Base-by-base conservation (phyloP, 2,113 vertebrate genomes). In the Ifrita kowaldi region DNA sequence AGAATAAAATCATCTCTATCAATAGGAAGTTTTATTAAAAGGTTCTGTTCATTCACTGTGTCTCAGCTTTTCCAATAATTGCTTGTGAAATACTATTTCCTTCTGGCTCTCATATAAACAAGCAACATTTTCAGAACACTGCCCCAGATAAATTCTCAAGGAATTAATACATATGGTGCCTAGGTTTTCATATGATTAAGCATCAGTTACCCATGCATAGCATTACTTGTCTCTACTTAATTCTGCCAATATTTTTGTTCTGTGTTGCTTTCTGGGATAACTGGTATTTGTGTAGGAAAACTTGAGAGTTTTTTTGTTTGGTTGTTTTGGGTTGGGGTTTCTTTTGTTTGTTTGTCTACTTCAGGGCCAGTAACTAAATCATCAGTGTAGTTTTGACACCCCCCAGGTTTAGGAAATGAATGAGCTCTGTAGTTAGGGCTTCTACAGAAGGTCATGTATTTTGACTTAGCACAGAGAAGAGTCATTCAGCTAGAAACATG, bases 131-230 rank as follows among this genome's bases (percentile, higher is more conserved):
- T 89, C 82, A 59, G 55, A 93, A 88, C 30, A 50, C 49, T 60
- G 56, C 11, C 93, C 70, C 75, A 89, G 96, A 93, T 91, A 95
- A 88, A 84, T 96, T 97, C 59, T 91, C 14, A 4, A 74, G 85
- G 93, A 91, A 94, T 91, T 90, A 44, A 69, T 83, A 77, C 74
- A 90, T 82, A 56, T 69, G 32, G 73, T 75, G 55, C 74, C 89
- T n/a, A 86, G 85, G 78, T 95, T 96, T 96, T 89, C 90, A 62
- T 62, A 33, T 71, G 78, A 93, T 87, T 90, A 89, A 84, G 39
- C 62, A 67, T 71, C 68, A 77, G 74, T 84, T 85, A 83, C 16
- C 30, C 64, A 82, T 68, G 56, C 20, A 74, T 26, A 42, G 16
- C 28, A 24, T 52, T 86, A 42, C 32, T 83, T 59, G 33, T 39